Evolutionary conservation across 2,888 invertebrate genomes (phyloP).

Genomic region (Drosophila pseudotakahashii): DNA sequence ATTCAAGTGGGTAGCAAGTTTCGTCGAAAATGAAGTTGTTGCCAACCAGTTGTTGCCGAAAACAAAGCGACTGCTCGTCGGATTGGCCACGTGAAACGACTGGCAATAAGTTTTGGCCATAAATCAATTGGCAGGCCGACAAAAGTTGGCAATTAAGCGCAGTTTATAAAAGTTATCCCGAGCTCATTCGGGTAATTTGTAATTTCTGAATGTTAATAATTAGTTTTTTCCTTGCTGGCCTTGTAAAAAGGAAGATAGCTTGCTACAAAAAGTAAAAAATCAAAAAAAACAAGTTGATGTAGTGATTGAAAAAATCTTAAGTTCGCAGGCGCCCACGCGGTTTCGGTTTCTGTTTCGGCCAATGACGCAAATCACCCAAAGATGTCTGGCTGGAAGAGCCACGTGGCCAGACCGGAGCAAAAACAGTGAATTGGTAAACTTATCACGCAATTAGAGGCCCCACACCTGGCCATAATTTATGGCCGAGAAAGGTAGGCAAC

Average conservation of each 20-base stretch:
- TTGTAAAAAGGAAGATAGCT: neutral
- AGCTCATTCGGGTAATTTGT: conserved; percentile 18
- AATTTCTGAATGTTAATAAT: conserved; percentile 7
- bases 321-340: conserved; percentile 11
- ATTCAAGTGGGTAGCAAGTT: conserved; percentile 26
- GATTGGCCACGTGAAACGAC: conserved; percentile 23
- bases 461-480: conserved; percentile 74
- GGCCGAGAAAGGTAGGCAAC: conserved; percentile 55
- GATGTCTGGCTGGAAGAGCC: conserved; percentile 26
- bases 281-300: neutral
- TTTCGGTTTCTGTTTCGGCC: neutral
- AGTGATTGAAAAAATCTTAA: conserved; percentile 27
- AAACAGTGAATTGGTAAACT: conserved; percentile 72
- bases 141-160: conserved; percentile 25
- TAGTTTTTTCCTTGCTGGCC: neutral
- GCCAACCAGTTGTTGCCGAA: conserved; percentile 15
- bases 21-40: conserved; percentile 23
- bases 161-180: conserved; percentile 31
- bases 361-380: conserved; percentile 57
- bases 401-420: conserved; percentile 2
- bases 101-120: conserved; percentile 60
- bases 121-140: conserved; percentile 61
- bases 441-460: conserved; percentile 76
- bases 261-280: neutral
- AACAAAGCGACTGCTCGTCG: conserved; percentile 8